Conservation (phyloP, 2,888 invertebrate genomes). For the Polydrusus tereticollis region DNA sequence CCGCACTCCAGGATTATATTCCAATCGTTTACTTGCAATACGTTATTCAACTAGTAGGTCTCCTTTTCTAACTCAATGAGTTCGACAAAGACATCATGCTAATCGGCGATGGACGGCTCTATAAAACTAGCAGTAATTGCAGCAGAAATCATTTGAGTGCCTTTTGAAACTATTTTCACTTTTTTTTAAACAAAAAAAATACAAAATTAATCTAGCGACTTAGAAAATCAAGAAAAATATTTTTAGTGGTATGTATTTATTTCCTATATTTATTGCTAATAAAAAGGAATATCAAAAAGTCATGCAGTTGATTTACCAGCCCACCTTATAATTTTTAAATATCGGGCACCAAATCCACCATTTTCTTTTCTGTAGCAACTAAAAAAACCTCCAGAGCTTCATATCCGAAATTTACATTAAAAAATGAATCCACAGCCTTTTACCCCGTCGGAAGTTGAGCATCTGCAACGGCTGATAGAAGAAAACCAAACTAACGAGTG, state of each 20-base stretch:
- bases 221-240: not conserved
- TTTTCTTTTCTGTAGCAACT: constrained; percentile 29
- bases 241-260: not conserved
- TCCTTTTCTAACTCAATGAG: not conserved
- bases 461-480: constrained; percentile 34
- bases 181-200: constrained; percentile 13
- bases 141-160: not conserved
- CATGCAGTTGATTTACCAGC: not conserved
- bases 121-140: not conserved
- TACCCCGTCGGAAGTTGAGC: constrained; percentile 23
- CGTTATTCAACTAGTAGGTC: too few relatives aligned
- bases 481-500: constrained; percentile 27
- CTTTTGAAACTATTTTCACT: constrained; percentile 1
- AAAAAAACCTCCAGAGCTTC: not conserved
- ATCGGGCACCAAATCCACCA: constrained; percentile 10
- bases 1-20: too few relatives aligned
- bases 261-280: not conserved
- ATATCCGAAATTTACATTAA: constrained; percentile 1
- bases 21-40: too few relatives aligned
- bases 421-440: constrained; percentile 36
- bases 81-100: not conserved
- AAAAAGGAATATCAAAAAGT: not conserved
- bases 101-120: not conserved
- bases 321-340: not conserved
- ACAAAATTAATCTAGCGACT: not conserved